Evolutionary conservation across 2,113 vertebrate genomes (phyloP).

Genomic region (Numenius arquata): DNA sequence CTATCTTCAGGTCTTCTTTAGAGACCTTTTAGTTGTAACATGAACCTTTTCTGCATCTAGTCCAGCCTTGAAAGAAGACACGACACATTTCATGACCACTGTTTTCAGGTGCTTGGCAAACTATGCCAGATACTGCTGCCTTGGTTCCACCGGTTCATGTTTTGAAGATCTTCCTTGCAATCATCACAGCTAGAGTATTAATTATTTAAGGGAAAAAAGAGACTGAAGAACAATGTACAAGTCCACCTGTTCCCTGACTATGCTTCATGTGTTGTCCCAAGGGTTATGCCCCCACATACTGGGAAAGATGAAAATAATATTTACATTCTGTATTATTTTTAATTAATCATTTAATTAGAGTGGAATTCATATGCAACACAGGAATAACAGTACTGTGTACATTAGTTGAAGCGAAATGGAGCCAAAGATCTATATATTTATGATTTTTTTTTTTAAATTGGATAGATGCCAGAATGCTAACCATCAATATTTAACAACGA

Average conservation of each 20-base stretch:
- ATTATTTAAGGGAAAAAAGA: background rate
- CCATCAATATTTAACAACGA: background rate
- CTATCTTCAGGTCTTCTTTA: background rate
- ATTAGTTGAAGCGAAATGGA: background rate
- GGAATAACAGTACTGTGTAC: background rate
- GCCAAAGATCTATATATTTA: background rate
- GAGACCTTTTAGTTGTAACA: background rate
- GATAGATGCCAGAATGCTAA: background rate
- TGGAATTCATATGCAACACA: background rate
- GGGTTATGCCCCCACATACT: background rate
- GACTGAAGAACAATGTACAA: background rate
- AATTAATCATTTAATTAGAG: background rate
- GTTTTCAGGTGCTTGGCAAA: background rate
- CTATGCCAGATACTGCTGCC: background rate
- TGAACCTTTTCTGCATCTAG: background rate
- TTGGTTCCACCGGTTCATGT: background rate
- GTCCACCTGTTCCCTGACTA: background rate
- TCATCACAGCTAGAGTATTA: background rate
- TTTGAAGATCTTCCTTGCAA: background rate
- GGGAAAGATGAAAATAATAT: background rate
- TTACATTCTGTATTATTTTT: background rate
- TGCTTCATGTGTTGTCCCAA: background rate
- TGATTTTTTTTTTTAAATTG: background rate
- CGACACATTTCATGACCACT: background rate
- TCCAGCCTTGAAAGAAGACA: background rate